These are phyloP conservation scores for Sprattus sprattus DNA, from an alignment of 2,113 vertebrate species.

Conservation along the genomic window DNA sequence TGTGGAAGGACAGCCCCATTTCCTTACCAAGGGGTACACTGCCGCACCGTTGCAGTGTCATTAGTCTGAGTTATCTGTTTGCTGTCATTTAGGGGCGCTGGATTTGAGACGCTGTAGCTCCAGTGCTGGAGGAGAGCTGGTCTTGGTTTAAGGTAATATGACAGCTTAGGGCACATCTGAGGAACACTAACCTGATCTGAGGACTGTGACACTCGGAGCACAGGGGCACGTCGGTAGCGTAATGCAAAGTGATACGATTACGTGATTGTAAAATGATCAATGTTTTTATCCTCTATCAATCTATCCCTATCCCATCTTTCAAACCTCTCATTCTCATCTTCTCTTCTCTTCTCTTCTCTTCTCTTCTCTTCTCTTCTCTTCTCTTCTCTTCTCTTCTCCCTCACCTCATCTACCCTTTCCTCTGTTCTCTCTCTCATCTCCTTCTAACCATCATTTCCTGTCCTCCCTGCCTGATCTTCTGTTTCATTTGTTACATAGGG, in stretches of 20 bases:
- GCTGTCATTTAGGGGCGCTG: constrained; percentile 21
- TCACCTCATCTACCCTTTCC: not conserved
- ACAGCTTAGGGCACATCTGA: constrained; percentile 30
- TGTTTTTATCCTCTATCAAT: constrained; percentile 12
- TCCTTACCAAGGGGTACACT: constrained; percentile 2
- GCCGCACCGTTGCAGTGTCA: not conserved
- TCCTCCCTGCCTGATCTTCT: not conserved
- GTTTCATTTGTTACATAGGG: constrained; percentile 25
- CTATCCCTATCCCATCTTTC: not conserved
- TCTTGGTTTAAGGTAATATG: constrained; percentile 21
- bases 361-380: no score
- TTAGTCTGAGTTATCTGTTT: constrained; percentile 31
- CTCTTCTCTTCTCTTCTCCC: no score
- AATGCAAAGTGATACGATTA: not conserved
- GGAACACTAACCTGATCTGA: constrained; percentile 26
- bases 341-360: no score
- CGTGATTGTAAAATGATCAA: not conserved
- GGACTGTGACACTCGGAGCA: not conserved
- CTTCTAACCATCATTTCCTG: not conserved
- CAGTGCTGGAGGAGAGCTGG: no score
- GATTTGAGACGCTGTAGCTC: not conserved
- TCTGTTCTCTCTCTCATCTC: not conserved
- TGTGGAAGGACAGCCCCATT: constrained; percentile 27
- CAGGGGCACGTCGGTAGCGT: not conserved
- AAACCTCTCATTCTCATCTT: constrained; percentile 6